These are phyloP conservation scores for Habropoda laboriosa DNA, from an alignment of 1,140 invertebrate species.

Conservation along the genomic window DNA sequence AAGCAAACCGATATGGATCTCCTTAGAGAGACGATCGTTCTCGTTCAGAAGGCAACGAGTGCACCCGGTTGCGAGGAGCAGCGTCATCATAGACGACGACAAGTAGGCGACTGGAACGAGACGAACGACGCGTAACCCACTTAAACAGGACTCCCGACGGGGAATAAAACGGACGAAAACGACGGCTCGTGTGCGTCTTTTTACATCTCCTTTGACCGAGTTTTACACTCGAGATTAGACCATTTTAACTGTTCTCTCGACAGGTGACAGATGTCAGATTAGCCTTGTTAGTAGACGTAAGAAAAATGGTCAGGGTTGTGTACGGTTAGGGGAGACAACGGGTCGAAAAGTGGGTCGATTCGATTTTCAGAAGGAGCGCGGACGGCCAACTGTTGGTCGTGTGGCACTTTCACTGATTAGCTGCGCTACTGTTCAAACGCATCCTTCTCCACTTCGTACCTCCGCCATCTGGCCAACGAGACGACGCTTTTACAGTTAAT, in stretches of 20 bases:
- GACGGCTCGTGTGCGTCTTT: not conserved
- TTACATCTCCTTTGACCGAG: not conserved
- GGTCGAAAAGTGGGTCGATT: conserved; percentile 40
- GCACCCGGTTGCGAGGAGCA: not conserved
- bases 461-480: conserved; percentile 18
- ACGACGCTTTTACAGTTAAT: conserved; percentile 27
- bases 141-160: not conserved
- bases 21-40: not conserved
- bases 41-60: not conserved
- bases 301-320: too few species aligned
- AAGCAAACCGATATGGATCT: not conserved
- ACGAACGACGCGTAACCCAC: conserved; percentile 35
- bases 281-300: not conserved
- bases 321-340: too few species aligned
- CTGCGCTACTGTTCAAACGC: conserved; percentile 15
- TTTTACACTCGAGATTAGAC: not conserved
- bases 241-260: too few species aligned
- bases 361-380: conserved; percentile 46
- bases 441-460: conserved; percentile 4
- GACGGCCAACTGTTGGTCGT: conserved; percentile 6
- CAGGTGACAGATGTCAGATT: too few species aligned
- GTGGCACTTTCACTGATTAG: conserved; percentile 48
- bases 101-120: conserved; percentile 34
- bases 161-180: conserved; percentile 9
- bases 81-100: not conserved